phyloP scores from a whole-genome alignment of 1,140 invertebrate genomes.

The Leucophenga varia region DNA sequence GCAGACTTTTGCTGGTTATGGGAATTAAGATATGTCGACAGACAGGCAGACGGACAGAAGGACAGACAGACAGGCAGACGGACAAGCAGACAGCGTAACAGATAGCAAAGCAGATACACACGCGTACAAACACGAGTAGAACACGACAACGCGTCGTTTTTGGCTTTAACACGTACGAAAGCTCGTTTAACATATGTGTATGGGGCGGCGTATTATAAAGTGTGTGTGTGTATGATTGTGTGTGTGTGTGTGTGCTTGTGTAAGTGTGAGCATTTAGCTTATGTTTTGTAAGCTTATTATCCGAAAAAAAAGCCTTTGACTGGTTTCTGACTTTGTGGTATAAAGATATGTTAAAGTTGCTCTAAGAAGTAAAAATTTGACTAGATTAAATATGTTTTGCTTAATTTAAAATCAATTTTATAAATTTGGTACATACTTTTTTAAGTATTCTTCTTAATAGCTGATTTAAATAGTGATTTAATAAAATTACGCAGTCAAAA shows the following conservation, averaged over 20 bases:
- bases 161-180: slow-evolving; percentile 29
- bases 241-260: no score
- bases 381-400: no score
- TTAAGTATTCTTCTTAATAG: no score
- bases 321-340: slow-evolving; percentile 4
- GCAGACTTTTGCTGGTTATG: slow-evolving; percentile 48
- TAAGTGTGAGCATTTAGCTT: no score
- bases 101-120: slow-evolving; percentile 13
- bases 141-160: slow-evolving; percentile 22
- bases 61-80: slow-evolving; percentile 3
- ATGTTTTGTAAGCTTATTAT: no score
- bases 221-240: no score
- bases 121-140: no score
- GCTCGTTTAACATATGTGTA: slow-evolving; percentile 29
- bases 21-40: slow-evolving; percentile 51
- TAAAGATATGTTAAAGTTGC: background rate
- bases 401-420: no score
- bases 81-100: slow-evolving; percentile 2
- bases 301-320: slow-evolving; percentile 15
- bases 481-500: no score
- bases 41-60: slow-evolving; percentile 9
- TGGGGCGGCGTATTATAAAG: no score
- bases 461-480: background rate
- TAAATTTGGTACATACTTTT: no score
- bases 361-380: slow-evolving; percentile 17